Conservation (phyloP, 2,888 invertebrate species). For the Formica aserva region DNA sequence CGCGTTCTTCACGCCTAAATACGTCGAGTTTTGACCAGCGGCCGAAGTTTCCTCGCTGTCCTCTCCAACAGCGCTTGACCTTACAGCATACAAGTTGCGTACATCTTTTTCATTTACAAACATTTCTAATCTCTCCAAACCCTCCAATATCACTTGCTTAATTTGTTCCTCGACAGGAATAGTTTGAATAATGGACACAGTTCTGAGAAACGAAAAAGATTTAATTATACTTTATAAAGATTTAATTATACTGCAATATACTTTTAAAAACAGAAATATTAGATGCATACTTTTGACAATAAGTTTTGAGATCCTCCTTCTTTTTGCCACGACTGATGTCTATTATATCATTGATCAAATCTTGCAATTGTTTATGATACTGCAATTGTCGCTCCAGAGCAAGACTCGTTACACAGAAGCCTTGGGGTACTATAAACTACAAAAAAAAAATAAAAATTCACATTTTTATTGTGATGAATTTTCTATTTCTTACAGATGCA, state of each 20-base stretch:
- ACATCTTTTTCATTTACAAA: slow-evolving; percentile 72
- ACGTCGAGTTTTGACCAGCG: slow-evolving; percentile 94
- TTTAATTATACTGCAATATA: slow-evolving; percentile 52
- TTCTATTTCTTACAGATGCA: neutral
- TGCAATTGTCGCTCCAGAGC: slow-evolving; percentile 89
- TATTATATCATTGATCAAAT: slow-evolving; percentile 87
- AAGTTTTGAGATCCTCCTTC: slow-evolving; percentile 86
- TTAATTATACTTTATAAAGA: slow-evolving; percentile 52
- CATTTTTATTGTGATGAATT: slow-evolving; percentile 14
- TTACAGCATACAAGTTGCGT: slow-evolving; percentile 88
- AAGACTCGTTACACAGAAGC: slow-evolving; percentile 90
- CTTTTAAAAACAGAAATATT: neutral
- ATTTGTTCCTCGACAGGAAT: slow-evolving; percentile 85
- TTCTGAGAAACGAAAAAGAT: slow-evolving; percentile 81
- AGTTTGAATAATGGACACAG: slow-evolving; percentile 85
- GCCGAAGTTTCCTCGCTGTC: slow-evolving; percentile 93
- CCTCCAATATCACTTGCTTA: slow-evolving; percentile 76
- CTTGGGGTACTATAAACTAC: slow-evolving; percentile 89
- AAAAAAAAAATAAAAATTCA: neutral
- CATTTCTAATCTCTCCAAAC: slow-evolving; percentile 79
- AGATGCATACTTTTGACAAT: slow-evolving; percentile 86
- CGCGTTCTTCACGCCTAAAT: slow-evolving; percentile 89
- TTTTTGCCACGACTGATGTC: slow-evolving; percentile 87
- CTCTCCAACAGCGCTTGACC: slow-evolving; percentile 92
- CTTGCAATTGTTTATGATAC: slow-evolving; percentile 85